A percentile compares a stretch with the other conserved stretches of the same genome.
Conservation (phyloP, 2,113 vertebrate species). For the Perognathus longimembris region DNA sequence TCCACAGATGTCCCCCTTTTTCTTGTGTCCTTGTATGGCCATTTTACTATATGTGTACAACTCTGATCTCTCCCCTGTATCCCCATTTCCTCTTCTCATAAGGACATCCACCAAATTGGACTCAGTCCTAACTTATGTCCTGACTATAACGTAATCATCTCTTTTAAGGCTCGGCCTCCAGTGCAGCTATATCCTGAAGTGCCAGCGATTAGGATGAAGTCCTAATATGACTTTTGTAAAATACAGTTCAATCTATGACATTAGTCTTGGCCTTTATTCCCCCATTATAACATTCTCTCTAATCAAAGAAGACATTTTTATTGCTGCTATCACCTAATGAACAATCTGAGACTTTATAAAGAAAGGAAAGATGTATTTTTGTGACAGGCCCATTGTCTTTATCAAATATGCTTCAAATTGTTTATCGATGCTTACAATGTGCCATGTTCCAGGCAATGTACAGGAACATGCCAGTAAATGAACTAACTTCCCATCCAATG, state of each 20-base stretch:
- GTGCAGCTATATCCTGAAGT: not conserved
- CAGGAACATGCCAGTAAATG: rapidly evolving
- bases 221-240: not conserved
- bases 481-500: not conserved
- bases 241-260: not conserved
- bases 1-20: not conserved
- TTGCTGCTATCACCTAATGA: not conserved
- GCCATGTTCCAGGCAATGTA: not conserved
- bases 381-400: not conserved
- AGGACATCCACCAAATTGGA: not conserved
- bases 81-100: not conserved
- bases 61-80: not conserved
- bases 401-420: not conserved
- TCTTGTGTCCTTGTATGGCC: not conserved
- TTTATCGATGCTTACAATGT: not conserved
- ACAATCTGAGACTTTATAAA: not conserved
- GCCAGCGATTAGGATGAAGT: not conserved
- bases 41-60: not conserved
- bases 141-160: not conserved
- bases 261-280: not conserved
- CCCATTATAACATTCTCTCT: not conserved
- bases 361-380: not conserved
- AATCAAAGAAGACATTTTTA: not conserved
- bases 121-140: not conserved
- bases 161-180: not conserved